Conservation (phyloP, 2,797 vertebrate genomes). For the Thamnophis elegans region DNA sequence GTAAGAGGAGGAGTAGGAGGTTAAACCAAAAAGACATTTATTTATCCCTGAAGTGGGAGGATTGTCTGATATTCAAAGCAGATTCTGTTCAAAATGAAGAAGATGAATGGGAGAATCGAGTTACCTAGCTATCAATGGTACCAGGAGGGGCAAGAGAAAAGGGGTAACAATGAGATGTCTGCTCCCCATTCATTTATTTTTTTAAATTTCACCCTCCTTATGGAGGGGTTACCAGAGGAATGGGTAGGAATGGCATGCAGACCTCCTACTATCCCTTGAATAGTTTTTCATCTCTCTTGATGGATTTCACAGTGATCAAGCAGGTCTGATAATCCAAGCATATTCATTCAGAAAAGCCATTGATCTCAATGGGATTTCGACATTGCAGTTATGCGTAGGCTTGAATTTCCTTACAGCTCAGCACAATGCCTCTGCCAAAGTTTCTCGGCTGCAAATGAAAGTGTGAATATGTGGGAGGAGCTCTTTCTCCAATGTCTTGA, state of each 20-base stretch:
- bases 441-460: not conserved
- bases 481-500: not conserved
- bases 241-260: not conserved
- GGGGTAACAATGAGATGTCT: not conserved
- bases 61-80: not conserved
- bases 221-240: not conserved
- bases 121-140: not conserved
- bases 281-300: not conserved
- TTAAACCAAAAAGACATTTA: not conserved
- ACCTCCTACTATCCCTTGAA: not conserved
- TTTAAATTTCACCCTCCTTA: not conserved
- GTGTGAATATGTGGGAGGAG: not conserved
- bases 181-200: not conserved
- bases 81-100: not conserved
- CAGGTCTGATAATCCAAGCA: not conserved
- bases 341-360: not conserved
- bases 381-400: not conserved
- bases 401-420: not conserved
- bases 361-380: not conserved
- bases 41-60: not conserved
- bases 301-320: not conserved
- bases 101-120: not conserved
- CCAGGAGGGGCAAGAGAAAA: not conserved
- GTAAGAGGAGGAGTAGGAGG: not conserved
- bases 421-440: not conserved